phyloP scores from a whole-genome alignment of 2,888 invertebrate genomes.

The Rhamphomyia laevipes region DNA sequence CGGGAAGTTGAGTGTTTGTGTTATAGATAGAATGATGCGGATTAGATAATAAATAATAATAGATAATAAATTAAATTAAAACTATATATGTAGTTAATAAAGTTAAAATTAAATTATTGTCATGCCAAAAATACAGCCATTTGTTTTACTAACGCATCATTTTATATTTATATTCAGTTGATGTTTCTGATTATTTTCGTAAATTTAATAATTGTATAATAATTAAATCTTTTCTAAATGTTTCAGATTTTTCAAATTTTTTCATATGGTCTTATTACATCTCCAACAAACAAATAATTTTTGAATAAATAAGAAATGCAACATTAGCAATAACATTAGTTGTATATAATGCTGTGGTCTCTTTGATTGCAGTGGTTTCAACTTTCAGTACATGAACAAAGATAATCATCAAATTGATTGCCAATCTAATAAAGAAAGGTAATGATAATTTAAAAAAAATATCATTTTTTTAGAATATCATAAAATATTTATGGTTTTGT shows the following conservation, averaged over 20 bases:
- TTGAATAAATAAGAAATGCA: constrained; percentile 32
- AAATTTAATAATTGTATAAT: constrained; percentile 39
- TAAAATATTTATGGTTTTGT: no score
- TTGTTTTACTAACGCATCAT: constrained; percentile 31
- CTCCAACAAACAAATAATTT: constrained; percentile 22
- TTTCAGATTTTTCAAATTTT: constrained; percentile 32
- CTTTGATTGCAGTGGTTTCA: constrained; percentile 10
- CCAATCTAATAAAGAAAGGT: constrained; percentile 24
- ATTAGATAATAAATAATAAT: no score
- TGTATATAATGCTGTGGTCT: constrained; percentile 26
- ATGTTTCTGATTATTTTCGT: constrained; percentile 23
- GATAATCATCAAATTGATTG: constrained; percentile 21
- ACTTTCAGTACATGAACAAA: constrained; percentile 6
- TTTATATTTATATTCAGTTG: constrained; percentile 18
- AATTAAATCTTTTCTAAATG: constrained; percentile 39
- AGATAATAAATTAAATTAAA: no score
- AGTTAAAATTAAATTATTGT: constrained; percentile 14
- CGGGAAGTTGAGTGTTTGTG: no score
- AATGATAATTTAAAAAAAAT: no score
- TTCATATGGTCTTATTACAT: constrained; percentile 31
- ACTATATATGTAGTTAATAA: no score
- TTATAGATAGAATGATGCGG: no score
- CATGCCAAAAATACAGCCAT: constrained; percentile 33
- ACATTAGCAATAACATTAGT: constrained; percentile 32
- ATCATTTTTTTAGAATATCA: no score